Conservation (phyloP, 2,797 vertebrate species). For the Peromyscus attwateri region DNA sequence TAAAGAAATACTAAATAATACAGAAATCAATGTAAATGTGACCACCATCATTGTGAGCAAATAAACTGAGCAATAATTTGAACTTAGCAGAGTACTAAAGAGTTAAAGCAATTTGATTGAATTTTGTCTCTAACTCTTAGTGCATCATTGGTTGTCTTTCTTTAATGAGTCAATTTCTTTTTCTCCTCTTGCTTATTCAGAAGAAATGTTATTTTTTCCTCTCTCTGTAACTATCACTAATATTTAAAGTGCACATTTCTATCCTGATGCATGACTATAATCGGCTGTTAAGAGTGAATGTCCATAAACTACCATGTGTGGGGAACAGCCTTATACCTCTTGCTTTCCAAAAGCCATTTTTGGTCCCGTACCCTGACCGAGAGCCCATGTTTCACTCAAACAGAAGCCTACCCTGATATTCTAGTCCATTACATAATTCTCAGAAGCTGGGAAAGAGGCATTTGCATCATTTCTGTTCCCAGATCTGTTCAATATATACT, state of each 20-base stretch:
- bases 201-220: slow-evolving; percentile 49
- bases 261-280: slow-evolving; percentile 17
- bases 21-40: slow-evolving; percentile 28
- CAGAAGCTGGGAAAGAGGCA: slow-evolving; percentile 82
- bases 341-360: slow-evolving; percentile 71
- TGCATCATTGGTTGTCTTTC: slow-evolving; percentile 31
- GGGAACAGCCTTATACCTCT: slow-evolving; percentile 43
- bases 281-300: not conserved
- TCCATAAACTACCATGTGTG: slow-evolving; percentile 29
- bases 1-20: slow-evolving; percentile 46
- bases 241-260: slow-evolving; percentile 52
- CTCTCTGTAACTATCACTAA: slow-evolving; percentile 57
- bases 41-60: not conserved
- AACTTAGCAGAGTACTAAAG: slow-evolving; percentile 43
- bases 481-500: slow-evolving; percentile 86
- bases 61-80: slow-evolving; percentile 29
- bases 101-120: slow-evolving; percentile 66
- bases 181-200: slow-evolving; percentile 41
- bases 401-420: slow-evolving; percentile 80
- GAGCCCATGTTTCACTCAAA: slow-evolving; percentile 74
- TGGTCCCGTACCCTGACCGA: slow-evolving; percentile 60
- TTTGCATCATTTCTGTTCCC: slow-evolving; percentile 86
- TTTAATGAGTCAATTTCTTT: slow-evolving; percentile 71
- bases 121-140: slow-evolving; percentile 74
- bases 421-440: slow-evolving; percentile 85